These are phyloP conservation scores for Listrodromus nycthemerus DNA, from an alignment of 2,888 invertebrate species.

Conservation along the genomic window DNA sequence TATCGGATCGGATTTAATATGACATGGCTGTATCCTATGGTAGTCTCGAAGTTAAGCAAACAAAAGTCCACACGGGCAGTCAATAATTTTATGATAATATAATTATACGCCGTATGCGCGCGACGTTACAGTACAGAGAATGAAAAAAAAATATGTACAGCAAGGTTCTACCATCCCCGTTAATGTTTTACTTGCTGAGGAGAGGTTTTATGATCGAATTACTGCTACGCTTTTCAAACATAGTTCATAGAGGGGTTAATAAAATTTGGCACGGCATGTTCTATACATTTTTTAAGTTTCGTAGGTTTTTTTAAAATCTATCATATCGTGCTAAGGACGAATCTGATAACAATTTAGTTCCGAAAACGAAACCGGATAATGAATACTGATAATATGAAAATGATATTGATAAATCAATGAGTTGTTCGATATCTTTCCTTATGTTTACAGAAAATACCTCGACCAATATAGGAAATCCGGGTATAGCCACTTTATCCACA, in stretches of 20 bases:
- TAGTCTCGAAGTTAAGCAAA: constrained; percentile 23
- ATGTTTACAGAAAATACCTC: constrained; percentile 84
- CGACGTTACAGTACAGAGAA: not conserved
- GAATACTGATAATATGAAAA: no score
- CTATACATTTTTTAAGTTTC: not conserved
- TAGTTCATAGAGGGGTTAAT: no score
- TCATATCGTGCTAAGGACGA: no score
- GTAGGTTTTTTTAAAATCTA: not conserved
- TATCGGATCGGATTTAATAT: constrained; percentile 54
- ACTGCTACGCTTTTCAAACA: not conserved
- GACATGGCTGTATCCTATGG: constrained; percentile 8
- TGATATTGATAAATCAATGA: no score
- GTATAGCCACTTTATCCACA: constrained; percentile 86
- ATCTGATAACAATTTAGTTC: no score
- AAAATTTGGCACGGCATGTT: not conserved
- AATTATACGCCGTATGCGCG: not conserved
- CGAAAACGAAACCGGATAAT: no score
- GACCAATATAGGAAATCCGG: constrained; percentile 88
- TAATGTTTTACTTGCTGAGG: not conserved
- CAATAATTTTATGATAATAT: constrained; percentile 33
- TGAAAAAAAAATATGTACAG: not conserved
- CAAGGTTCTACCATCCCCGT: not conserved
- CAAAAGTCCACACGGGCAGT: constrained; percentile 32
- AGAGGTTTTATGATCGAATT: not conserved
- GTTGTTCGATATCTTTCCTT: not conserved